Evolutionary conservation across 2,888 invertebrate species (phyloP).

Genomic region (Cheilosia vernalis): DNA sequence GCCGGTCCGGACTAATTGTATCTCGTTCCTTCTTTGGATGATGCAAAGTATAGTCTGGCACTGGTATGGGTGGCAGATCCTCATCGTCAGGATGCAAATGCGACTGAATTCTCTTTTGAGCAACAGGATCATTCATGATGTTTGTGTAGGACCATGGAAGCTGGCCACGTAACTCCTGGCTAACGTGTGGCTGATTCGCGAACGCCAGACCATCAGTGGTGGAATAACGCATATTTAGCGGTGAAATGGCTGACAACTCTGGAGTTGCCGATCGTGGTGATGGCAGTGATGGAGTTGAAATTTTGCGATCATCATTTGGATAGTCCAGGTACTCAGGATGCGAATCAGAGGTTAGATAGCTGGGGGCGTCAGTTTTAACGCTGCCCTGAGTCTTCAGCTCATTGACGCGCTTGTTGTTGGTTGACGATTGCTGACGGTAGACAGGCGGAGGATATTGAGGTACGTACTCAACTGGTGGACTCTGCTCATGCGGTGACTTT

Average conservation of each 20-base stretch:
- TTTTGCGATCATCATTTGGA: constrained; percentile 69
- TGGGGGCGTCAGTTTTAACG: constrained; percentile 71
- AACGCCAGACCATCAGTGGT: constrained; percentile 76
- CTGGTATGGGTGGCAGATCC: constrained; percentile 86
- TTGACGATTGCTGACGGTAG: constrained; percentile 29
- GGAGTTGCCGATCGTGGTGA: constrained; percentile 65
- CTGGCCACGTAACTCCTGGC: constrained; percentile 85
- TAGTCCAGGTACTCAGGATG: constrained; percentile 81
- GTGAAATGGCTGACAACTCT: constrained; percentile 79
- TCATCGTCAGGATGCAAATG: constrained; percentile 82
- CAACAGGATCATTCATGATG: constrained; percentile 76
- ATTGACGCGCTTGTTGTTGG: constrained; percentile 46
- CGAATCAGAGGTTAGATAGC: constrained; percentile 80
- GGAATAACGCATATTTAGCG: constrained; percentile 81
- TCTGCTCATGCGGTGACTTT: constrained; percentile 21
- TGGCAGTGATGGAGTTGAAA: constrained; percentile 50
- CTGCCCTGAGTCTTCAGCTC: constrained; percentile 34
- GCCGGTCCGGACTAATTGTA: constrained; percentile 35
- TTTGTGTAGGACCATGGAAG: constrained; percentile 86
- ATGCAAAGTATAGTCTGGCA: constrained; percentile 86
- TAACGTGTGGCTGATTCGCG: constrained; percentile 77
- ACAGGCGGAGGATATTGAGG: constrained; percentile 7
- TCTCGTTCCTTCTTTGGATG: constrained; percentile 81
- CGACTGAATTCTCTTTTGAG: constrained; percentile 76
- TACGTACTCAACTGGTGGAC: not conserved